Percentiles rank a stretch among this genome's conserved stretches.
Evolutionary conservation across 2,797 vertebrate species (phyloP).

Genomic region (Antennarius maculatus): DNA sequence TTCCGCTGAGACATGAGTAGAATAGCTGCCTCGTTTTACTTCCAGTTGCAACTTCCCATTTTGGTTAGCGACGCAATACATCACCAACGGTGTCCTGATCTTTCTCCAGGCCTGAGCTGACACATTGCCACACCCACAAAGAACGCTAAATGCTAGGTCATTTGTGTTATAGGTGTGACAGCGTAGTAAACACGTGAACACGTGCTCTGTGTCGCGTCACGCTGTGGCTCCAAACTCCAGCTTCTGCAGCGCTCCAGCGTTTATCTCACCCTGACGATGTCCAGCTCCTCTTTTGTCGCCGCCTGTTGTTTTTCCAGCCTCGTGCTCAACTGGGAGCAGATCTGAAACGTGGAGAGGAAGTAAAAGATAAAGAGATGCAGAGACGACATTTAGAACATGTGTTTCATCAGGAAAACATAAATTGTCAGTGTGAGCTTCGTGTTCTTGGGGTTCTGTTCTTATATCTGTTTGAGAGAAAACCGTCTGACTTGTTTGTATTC

Average conservation of each 20-base stretch:
- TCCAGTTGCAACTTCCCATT: neutral
- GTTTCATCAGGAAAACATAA: neutral
- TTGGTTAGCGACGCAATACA: neutral
- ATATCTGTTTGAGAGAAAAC: neutral
- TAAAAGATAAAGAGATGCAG: neutral
- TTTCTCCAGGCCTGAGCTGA: neutral
- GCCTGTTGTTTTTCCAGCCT: slow-evolving; percentile 95
- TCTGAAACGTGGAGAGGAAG: slow-evolving; percentile 77
- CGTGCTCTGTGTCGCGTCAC: slow-evolving; percentile 9
- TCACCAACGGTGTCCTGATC: slow-evolving; percentile 3
- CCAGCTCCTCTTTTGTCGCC: slow-evolving; percentile 94
- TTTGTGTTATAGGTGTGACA: slow-evolving; percentile 22
- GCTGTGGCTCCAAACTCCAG: no score
- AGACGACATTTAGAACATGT: neutral
- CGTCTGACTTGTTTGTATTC: slow-evolving; percentile 95
- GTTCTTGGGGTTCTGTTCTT: neutral
- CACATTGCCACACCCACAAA: slow-evolving; percentile 19
- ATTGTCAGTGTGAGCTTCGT: neutral
- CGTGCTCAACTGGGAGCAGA: slow-evolving; percentile 97
- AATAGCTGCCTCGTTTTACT: neutral
- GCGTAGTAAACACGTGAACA: neutral
- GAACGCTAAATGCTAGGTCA: slow-evolving; percentile 6
- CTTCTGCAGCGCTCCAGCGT: neutral
- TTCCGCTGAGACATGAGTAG: neutral
- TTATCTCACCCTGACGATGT: slow-evolving; percentile 90